phyloP scores from a whole-genome alignment of 2,888 invertebrate species.

The Belgica antarctica region DNA sequence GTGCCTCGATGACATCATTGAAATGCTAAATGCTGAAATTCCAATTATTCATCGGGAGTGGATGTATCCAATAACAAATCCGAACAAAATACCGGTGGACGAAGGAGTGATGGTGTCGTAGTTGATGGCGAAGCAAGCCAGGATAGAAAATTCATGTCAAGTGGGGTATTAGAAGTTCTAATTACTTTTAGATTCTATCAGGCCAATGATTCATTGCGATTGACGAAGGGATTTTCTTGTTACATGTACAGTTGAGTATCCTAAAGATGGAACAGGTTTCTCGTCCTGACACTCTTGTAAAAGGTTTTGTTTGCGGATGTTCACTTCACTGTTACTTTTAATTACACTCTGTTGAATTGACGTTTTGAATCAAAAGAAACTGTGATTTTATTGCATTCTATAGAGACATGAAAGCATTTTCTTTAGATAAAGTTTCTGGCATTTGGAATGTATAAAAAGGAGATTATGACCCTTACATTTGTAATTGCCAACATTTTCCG shows the following conservation, averaged over 20 bases:
- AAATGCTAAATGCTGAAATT: constrained; percentile 33
- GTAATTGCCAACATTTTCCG: constrained; percentile 2
- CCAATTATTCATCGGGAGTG: constrained; percentile 43
- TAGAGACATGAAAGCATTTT: too few relatives aligned
- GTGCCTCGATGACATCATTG: constrained; percentile 38
- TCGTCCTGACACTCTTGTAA: too few relatives aligned
- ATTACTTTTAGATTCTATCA: constrained; percentile 28
- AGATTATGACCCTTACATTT: neutral
- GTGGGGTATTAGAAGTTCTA: constrained; percentile 11
- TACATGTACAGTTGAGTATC: too few relatives aligned
- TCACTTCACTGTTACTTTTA: neutral
- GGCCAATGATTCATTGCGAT: neutral
- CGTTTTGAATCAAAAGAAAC: too few relatives aligned
- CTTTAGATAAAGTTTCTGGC: too few relatives aligned
- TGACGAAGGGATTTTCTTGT: neutral
- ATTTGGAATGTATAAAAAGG: neutral
- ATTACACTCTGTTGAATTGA: constrained; percentile 9
- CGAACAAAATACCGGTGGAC: constrained; percentile 33
- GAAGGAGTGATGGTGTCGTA: constrained; percentile 34
- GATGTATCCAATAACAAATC: constrained; percentile 33
- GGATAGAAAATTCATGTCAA: neutral
- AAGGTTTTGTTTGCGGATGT: too few relatives aligned
- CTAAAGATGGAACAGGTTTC: too few relatives aligned
- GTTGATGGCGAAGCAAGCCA: neutral
- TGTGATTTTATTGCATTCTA: too few relatives aligned